These are phyloP conservation scores for Campopleginae sp. DNA, from an alignment of 2,888 invertebrate species.

Conservation along the genomic window DNA sequence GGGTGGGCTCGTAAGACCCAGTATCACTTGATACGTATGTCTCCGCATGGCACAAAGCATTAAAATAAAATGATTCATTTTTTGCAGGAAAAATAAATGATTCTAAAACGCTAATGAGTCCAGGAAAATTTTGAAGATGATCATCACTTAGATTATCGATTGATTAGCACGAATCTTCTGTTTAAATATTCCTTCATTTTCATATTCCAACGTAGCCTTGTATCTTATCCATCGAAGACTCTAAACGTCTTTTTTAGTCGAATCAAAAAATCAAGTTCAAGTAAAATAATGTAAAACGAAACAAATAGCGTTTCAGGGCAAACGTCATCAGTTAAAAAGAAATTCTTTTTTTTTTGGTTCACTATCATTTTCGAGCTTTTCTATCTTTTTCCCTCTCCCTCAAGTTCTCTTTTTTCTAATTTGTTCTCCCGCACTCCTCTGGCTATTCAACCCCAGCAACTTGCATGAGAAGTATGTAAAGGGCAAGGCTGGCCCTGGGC, in stretches of 20 bases:
- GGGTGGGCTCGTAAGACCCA: too few relatives aligned
- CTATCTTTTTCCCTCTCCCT: neutral
- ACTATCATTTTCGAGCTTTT: conserved; percentile 9
- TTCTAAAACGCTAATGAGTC: neutral
- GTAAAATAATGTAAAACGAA: neutral
- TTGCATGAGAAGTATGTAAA: conserved; percentile 83
- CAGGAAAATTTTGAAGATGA: neutral
- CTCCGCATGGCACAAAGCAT: too few relatives aligned
- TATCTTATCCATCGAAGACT: neutral
- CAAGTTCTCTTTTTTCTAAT: neutral
- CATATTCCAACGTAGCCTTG: neutral
- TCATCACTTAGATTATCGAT: conserved; percentile 3
- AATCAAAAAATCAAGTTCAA: neutral
- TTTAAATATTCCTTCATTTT: neutral
- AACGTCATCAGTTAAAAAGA: conserved; percentile 1
- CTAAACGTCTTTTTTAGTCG: neutral
- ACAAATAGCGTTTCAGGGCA: neutral
- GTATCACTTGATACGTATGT: too few relatives aligned
- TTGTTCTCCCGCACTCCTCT: conserved; percentile 20
- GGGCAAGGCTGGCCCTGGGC: conserved; percentile 83
- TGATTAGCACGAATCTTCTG: neutral
- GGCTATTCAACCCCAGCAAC: conserved; percentile 82
- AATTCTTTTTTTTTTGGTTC: conserved; percentile 8
- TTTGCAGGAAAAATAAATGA: neutral
- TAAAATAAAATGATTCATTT: neutral